These are phyloP conservation scores for Tenrec ecaudatus DNA, from an alignment of 2,113 vertebrate species.

Conservation along the genomic window DNA sequence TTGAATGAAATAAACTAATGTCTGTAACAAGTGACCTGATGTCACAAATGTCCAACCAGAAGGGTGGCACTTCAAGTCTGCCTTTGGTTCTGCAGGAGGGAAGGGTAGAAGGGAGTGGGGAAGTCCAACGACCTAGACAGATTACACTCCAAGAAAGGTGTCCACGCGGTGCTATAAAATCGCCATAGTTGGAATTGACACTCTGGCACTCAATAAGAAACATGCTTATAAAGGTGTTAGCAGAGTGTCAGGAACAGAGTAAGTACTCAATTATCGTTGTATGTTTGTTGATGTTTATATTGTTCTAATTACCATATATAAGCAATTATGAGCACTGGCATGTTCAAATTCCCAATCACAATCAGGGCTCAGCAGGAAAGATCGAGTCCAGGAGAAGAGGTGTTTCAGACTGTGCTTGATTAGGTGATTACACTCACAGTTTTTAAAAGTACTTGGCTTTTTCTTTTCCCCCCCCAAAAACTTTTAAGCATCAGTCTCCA, in stretches of 20 bases:
- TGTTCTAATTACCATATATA: conserved; percentile 14
- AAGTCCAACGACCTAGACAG: no score
- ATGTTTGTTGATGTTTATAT: background rate
- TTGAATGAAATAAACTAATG: conserved; percentile 2
- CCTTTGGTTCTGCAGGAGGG: no score
- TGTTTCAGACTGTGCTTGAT: conserved; percentile 41
- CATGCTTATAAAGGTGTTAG: conserved; percentile 2
- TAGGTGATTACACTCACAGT: conserved; percentile 24
- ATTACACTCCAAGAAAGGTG: no score
- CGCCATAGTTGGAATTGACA: background rate
- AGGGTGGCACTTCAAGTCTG: no score
- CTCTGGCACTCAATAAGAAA: background rate
- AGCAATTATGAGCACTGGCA: conserved; percentile 17
- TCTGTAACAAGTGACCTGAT: no score
- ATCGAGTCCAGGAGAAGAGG: background rate
- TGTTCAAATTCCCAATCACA: conserved; percentile 46
- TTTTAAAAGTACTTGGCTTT: background rate
- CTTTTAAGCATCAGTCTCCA: background rate
- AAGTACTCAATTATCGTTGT: conserved; percentile 35
- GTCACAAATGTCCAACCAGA: no score
- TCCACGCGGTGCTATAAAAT: background rate
- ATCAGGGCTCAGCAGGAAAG: conserved; percentile 50
- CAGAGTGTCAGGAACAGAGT: background rate
- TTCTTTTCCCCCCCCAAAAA: background rate
- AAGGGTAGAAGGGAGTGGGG: no score